A percentile compares a stretch with the other conserved stretches of the same genome.
Conservation (phyloP, 2,888 invertebrate species). For the Oligia latruncula region DNA sequence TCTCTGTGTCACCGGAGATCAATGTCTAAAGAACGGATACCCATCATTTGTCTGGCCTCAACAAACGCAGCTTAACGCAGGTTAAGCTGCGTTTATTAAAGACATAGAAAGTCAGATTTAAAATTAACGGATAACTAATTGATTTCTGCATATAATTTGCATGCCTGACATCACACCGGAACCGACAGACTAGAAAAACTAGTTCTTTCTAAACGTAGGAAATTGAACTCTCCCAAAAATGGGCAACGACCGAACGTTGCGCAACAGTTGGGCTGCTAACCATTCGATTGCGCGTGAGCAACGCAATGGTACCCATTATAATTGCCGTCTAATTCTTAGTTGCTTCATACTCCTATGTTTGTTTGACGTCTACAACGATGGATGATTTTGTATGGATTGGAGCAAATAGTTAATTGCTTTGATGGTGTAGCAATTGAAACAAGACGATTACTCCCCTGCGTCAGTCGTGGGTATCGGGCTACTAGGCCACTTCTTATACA, state of each 20-base stretch:
- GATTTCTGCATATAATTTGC: slow-evolving; percentile 42
- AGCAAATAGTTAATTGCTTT: slow-evolving; percentile 13
- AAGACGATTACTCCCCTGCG: slow-evolving; percentile 11
- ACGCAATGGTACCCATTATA: slow-evolving; percentile 51
- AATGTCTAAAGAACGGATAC: neutral
- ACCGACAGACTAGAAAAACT: slow-evolving; percentile 35
- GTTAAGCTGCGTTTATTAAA: neutral
- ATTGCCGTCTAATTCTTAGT: slow-evolving; percentile 54
- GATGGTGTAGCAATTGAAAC: slow-evolving; percentile 33
- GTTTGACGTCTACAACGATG: slow-evolving; percentile 16
- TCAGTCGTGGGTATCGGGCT: slow-evolving; percentile 4
- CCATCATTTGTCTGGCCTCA: neutral
- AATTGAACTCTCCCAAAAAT: slow-evolving; percentile 46
- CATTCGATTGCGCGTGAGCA: slow-evolving; percentile 46
- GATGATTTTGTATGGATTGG: slow-evolving; percentile 17
- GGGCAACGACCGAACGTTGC: slow-evolving; percentile 38
- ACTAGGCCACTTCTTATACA: neutral
- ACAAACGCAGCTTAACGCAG: neutral
- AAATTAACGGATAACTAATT: neutral
- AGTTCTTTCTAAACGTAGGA: slow-evolving; percentile 17
- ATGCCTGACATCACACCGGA: slow-evolving; percentile 47
- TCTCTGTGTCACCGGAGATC: neutral
- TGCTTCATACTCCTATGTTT: slow-evolving; percentile 51
- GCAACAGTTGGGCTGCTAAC: slow-evolving; percentile 42
- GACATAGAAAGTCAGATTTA: neutral